Evolutionary conservation across 2,113 vertebrate genomes (phyloP).

Genomic region (Sylvia atricapilla): DNA sequence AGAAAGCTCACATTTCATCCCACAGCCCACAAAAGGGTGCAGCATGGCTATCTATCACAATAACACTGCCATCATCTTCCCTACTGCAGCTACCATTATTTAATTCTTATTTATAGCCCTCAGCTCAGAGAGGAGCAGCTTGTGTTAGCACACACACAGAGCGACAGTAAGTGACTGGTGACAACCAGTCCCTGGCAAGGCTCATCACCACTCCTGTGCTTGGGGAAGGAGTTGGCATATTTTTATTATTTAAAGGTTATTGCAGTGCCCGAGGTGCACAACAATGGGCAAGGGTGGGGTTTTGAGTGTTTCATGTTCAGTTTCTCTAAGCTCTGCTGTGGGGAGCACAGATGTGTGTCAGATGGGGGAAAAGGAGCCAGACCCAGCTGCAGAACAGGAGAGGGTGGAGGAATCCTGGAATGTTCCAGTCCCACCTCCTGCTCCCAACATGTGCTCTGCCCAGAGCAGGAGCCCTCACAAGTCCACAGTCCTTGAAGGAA

Average conservation of each 20-base stretch:
- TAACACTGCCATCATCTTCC: background rate
- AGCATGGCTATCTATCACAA: background rate
- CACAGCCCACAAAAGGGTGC: background rate
- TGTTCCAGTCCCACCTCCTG: background rate
- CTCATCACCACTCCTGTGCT: background rate
- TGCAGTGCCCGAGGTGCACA: background rate
- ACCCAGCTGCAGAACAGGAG: rapidly evolving
- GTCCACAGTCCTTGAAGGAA: background rate
- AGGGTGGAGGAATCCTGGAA: background rate
- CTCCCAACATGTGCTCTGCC: background rate
- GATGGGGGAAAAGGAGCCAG: background rate
- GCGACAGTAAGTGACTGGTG: background rate
- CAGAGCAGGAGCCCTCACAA: background rate
- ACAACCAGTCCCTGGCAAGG: background rate
- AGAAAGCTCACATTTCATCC: background rate
- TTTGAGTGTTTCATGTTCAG: background rate
- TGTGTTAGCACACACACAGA: background rate
- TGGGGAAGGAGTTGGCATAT: background rate
- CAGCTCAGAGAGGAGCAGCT: background rate
- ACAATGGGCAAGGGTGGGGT: background rate
- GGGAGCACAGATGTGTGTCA: background rate
- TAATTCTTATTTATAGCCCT: background rate
- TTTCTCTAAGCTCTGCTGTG: background rate
- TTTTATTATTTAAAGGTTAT: background rate
- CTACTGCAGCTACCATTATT: background rate